phyloP scores from a whole-genome alignment of 2,113 vertebrate genomes.

The Euleptes europaea region DNA sequence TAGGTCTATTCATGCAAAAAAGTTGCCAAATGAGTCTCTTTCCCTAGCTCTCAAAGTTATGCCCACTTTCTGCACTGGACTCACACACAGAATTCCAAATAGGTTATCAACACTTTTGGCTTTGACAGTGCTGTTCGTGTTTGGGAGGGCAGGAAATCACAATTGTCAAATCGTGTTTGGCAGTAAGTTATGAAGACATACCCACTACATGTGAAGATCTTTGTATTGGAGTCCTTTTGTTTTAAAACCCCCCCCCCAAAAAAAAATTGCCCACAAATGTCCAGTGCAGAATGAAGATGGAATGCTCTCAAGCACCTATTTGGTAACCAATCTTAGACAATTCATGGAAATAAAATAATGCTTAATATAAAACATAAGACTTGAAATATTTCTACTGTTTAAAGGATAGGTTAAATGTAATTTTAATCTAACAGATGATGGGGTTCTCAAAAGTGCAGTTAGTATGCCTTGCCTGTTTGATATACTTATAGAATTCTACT shows the following conservation, averaged over 20 bases:
- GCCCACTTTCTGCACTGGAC: not conserved
- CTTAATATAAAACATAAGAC: slow-evolving; percentile 20
- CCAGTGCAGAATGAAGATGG: not conserved
- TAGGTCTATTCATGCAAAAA: not conserved
- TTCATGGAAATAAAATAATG: slow-evolving; percentile 20
- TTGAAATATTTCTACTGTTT: slow-evolving; percentile 27
- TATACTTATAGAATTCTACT: not conserved
- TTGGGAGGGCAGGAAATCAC: not conserved
- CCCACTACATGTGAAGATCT: not conserved
- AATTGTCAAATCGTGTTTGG: not conserved
- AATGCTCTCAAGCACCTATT: slow-evolving; percentile 20
- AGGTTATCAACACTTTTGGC: not conserved
- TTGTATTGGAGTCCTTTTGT: not conserved
- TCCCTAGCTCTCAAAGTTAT: not conserved
- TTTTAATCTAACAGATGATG: slow-evolving; percentile 26
- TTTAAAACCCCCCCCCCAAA: not conserved
- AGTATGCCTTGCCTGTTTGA: not conserved
- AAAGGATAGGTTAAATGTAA: slow-evolving; percentile 12
- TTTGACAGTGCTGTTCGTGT: not conserved
- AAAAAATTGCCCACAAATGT: not conserved
- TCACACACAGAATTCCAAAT: not conserved
- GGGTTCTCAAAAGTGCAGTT: slow-evolving; percentile 1
- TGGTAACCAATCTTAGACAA: slow-evolving; percentile 16
- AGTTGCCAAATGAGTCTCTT: not conserved
- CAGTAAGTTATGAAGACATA: not conserved